Percentiles rank a stretch among this genome's conserved stretches.
phyloP scores from a whole-genome alignment of 2,888 invertebrate species.

The Tiliacea citrago region DNA sequence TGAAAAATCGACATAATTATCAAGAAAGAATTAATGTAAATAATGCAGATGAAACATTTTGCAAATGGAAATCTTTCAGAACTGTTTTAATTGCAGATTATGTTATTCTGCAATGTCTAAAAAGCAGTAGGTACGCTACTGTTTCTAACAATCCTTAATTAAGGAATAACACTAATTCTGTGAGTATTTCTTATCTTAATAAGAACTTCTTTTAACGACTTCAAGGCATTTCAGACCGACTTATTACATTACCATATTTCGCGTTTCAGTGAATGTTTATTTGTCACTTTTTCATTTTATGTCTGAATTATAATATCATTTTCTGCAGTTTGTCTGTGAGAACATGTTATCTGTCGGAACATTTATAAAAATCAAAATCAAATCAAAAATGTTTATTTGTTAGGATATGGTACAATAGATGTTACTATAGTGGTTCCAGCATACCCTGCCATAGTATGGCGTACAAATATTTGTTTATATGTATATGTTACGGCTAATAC shows the following conservation, averaged over 20 bases:
- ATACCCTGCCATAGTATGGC: too few relatives aligned
- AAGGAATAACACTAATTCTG: slow-evolving; percentile 5
- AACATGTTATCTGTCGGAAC: neutral
- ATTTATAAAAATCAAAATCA: too few relatives aligned
- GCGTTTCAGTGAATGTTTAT: slow-evolving; percentile 21
- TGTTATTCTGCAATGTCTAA: neutral
- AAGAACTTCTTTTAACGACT: slow-evolving; percentile 5
- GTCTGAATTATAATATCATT: slow-evolving; percentile 15
- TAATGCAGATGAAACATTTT: slow-evolving; percentile 13
- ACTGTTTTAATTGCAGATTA: neutral
- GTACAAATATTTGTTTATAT: too few relatives aligned
- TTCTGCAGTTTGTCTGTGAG: neutral
- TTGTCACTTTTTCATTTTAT: slow-evolving; percentile 31
- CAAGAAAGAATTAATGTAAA: neutral
- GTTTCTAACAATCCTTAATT: neutral
- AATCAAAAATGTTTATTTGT: too few relatives aligned
- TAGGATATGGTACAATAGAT: too few relatives aligned
- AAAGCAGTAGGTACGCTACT: neutral
- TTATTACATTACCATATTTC: slow-evolving; percentile 26
- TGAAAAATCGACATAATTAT: neutral
- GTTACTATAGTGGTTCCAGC: too few relatives aligned
- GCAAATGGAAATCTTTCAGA: neutral
- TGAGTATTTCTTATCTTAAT: slow-evolving; percentile 33
- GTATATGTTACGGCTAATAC: too few relatives aligned
- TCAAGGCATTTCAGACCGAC: slow-evolving; percentile 20